Percentiles rank a stretch among this genome's conserved stretches.
phyloP scores from a whole-genome alignment of 2,888 invertebrate species.

The Pollenia labialis region DNA sequence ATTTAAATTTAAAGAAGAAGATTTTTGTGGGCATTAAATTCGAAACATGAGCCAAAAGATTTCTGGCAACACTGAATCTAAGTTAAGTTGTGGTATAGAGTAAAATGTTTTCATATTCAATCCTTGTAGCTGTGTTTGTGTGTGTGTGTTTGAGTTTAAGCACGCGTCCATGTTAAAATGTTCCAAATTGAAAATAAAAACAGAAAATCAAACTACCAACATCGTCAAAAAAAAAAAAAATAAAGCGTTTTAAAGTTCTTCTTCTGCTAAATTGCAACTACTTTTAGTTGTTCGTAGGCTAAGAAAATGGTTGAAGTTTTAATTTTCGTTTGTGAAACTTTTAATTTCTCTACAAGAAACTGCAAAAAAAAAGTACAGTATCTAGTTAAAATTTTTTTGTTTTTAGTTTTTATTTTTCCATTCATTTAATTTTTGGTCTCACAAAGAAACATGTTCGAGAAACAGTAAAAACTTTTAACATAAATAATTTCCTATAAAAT shows the following conservation, averaged over 20 bases:
- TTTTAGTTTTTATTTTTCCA: neutral
- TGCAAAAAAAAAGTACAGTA: neutral
- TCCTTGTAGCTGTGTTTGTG: neutral
- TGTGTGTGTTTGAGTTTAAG: neutral
- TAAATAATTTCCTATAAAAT: too few species aligned
- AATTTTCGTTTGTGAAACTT: constrained; percentile 50
- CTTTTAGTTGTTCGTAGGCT: constrained; percentile 20
- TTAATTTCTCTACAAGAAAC: constrained; percentile 46
- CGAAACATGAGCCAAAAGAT: neutral
- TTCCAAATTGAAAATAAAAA: constrained; percentile 53
- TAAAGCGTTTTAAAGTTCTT: constrained; percentile 37
- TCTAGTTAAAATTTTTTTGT: neutral
- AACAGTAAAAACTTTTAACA: too few species aligned
- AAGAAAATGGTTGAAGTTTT: constrained; percentile 57
- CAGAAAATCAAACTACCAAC: constrained; percentile 44
- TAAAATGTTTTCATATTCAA: too few species aligned
- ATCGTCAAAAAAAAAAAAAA: neutral
- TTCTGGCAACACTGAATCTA: too few species aligned
- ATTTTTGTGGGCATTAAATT: too few species aligned
- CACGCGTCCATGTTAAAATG: constrained; percentile 30
- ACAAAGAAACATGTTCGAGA: too few species aligned
- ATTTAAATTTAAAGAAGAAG: too few species aligned
- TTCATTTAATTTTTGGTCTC: neutral
- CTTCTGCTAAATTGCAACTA: constrained; percentile 43
- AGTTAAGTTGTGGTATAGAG: too few species aligned